Evolutionary conservation across 2,797 vertebrate species (phyloP).

Genomic region (Limosa lapponica): DNA sequence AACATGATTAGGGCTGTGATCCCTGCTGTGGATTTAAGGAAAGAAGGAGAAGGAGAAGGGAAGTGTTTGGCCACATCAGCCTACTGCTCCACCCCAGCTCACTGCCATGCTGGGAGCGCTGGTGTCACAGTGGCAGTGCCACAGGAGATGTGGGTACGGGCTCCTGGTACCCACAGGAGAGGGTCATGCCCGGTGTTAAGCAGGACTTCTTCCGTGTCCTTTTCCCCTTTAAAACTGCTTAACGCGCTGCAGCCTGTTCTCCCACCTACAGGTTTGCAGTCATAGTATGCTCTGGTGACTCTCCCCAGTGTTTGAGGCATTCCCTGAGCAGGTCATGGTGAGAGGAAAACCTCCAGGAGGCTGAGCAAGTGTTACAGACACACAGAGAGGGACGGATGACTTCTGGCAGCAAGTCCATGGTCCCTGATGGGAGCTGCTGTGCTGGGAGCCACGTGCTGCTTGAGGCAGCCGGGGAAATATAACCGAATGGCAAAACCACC

Average conservation of each 20-base stretch:
- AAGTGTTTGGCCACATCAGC: neutral
- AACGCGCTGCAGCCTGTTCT: rapidly evolving
- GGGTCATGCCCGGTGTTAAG: neutral
- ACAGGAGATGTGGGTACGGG: rapidly evolving
- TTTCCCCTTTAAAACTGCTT: neutral
- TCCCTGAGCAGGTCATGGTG: neutral
- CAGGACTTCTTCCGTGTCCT: neutral
- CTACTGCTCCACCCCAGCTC: neutral
- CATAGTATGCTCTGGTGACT: neutral
- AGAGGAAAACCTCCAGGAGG: neutral
- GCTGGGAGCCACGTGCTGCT: neutral
- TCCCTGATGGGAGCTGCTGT: neutral
- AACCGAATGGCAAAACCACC: neutral
- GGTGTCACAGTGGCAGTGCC: neutral
- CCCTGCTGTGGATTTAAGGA: neutral
- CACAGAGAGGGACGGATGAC: neutral
- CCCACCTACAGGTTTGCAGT: neutral
- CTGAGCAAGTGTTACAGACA: neutral
- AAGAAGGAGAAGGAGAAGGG: neutral
- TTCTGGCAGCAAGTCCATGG: neutral
- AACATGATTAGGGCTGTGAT: neutral
- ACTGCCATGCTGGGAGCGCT: neutral
- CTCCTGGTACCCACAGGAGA: neutral
- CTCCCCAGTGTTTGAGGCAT: neutral
- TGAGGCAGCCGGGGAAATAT: neutral